Evolutionary conservation across 2,888 invertebrate genomes (phyloP).

Genomic region (Phalera bucephala): DNA sequence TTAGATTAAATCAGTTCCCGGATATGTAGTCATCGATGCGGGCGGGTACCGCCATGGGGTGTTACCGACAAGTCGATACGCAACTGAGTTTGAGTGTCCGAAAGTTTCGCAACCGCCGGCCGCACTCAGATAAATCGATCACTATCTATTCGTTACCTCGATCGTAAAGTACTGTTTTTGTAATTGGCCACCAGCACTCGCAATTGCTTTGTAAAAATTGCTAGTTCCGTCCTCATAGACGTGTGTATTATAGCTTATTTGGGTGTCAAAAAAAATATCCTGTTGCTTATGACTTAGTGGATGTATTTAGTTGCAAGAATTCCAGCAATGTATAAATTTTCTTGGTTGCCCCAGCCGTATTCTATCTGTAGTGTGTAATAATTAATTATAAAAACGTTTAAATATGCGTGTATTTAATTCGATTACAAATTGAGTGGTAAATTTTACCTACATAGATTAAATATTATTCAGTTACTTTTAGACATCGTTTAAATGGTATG

Average conservation of each 20-base stretch:
- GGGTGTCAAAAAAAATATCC: not conserved
- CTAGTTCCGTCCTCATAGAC: conserved; percentile 2
- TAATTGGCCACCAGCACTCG: conserved; percentile 10
- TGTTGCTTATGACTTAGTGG: not conserved
- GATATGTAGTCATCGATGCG: conserved; percentile 17
- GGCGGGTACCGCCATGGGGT: conserved; percentile 23
- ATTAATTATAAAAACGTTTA: not conserved
- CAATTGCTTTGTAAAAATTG: conserved; percentile 6
- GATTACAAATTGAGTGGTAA: not conserved
- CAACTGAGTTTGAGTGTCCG: conserved; percentile 18
- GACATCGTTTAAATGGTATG: not conserved
- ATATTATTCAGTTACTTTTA: not conserved
- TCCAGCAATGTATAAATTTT: not conserved
- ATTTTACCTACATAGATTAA: not conserved
- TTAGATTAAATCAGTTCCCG: no score
- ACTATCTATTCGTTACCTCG: conserved; percentile 34
- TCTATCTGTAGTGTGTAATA: not conserved
- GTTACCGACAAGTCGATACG: conserved; percentile 26
- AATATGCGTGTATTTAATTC: not conserved
- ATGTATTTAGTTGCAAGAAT: not conserved
- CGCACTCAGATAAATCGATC: conserved; percentile 47
- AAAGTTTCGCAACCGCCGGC: conserved; percentile 36
- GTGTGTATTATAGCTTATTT: not conserved
- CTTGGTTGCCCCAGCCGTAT: not conserved
- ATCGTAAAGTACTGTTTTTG: conserved; percentile 20